Conservation (phyloP, 2,113 vertebrate species). For the Casuarius casuarius region DNA sequence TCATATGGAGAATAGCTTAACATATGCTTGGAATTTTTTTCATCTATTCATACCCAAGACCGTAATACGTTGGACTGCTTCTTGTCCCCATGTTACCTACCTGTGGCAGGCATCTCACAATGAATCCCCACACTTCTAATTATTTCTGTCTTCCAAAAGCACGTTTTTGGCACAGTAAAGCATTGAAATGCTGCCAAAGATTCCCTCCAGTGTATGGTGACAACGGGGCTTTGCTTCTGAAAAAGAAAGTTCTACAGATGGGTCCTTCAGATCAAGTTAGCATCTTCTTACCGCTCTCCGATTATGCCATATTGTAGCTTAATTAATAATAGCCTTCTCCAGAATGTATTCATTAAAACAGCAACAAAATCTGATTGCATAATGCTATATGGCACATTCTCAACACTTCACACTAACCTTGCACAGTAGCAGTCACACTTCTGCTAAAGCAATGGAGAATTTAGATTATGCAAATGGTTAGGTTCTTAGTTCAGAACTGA, state of each 20-base stretch:
- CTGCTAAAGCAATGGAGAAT: neutral
- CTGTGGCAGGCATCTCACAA: neutral
- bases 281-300: neutral
- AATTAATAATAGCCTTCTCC: constrained; percentile 34
- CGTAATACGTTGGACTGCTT: neutral
- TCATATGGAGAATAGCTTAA: neutral
- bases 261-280: constrained; percentile 26
- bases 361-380: neutral
- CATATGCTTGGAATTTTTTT: neutral
- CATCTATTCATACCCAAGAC: neutral
- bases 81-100: neutral
- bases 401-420: neutral
- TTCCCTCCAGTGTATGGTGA: neutral
- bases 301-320: constrained; percentile 23
- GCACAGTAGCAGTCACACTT: neutral
- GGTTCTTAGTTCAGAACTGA: neutral
- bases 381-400: neutral
- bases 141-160: neutral
- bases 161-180: neutral
- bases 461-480: neutral
- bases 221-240: neutral
- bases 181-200: neutral
- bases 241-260: neutral
- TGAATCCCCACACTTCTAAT: neutral
- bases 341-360: constrained; percentile 18